These are phyloP conservation scores for Schizaphis graminum DNA, from an alignment of 2,888 invertebrate genomes.

Conservation along the genomic window DNA sequence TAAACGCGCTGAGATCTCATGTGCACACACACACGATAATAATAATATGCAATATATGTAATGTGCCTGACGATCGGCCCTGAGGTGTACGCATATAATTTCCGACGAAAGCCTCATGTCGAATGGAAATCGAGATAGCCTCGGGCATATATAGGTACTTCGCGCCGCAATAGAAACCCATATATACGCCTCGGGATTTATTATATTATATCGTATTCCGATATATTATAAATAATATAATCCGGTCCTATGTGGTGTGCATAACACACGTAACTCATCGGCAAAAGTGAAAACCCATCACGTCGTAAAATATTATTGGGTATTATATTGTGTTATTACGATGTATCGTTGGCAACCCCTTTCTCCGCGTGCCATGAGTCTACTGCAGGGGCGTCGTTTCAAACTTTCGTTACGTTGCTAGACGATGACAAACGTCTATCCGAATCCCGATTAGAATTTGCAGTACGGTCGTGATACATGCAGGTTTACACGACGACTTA, in stretches of 20 bases:
- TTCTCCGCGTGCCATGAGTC: not conserved
- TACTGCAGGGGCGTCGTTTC: not conserved
- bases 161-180: slow-evolving; percentile 47
- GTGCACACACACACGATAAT: not conserved
- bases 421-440: not conserved
- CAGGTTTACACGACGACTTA: not conserved
- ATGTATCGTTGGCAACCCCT: slow-evolving; percentile 40
- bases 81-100: not conserved
- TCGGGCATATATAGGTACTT: slow-evolving; percentile 41
- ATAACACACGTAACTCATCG: not conserved
- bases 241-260: not conserved
- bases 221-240: slow-evolving; percentile 17
- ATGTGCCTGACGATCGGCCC: not conserved
- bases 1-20: not conserved
- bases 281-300: slow-evolving; percentile 59
- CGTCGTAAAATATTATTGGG: not conserved
- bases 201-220: not conserved
- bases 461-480: not conserved
- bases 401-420: not conserved
- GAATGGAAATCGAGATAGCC: slow-evolving; percentile 63
- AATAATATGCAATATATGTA: not conserved
- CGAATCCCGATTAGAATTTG: not conserved
- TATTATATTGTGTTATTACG: not conserved
- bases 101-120: slow-evolving; percentile 42
- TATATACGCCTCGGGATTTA: not conserved